Evolutionary conservation across 2,888 invertebrate genomes (phyloP).

Genomic region (Brachypalpus laphriformis): DNA sequence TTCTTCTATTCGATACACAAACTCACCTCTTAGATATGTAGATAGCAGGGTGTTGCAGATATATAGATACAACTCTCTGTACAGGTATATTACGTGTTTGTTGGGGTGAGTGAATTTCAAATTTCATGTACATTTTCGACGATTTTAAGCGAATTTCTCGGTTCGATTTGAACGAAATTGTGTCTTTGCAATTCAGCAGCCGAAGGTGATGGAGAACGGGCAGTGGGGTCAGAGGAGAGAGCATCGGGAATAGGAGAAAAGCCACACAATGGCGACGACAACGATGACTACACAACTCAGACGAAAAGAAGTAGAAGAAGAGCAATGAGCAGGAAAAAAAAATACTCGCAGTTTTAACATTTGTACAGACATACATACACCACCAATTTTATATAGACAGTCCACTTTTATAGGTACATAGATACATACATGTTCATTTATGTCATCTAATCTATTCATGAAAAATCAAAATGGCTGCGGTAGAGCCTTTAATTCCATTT

Average conservation of each 20-base stretch:
- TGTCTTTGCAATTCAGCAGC: slow-evolving; percentile 18
- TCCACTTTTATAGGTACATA: slow-evolving; percentile 21
- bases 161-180: slow-evolving; percentile 69
- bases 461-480: slow-evolving; percentile 68
- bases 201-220: background rate
- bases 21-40: slow-evolving; percentile 55
- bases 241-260: slow-evolving; percentile 35
- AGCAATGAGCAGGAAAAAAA: slow-evolving; percentile 60
- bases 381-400: slow-evolving; percentile 2
- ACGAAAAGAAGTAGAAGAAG: slow-evolving; percentile 59
- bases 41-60: slow-evolving; percentile 56
- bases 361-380: slow-evolving; percentile 17
- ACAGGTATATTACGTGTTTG: slow-evolving; percentile 47
- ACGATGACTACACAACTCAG: slow-evolving; percentile 61
- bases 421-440: slow-evolving; percentile 47
- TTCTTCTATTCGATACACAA: slow-evolving; percentile 48
- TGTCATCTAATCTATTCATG: slow-evolving; percentile 70
- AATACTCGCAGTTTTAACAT: slow-evolving; percentile 34
- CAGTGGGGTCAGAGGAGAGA: slow-evolving; percentile 14
- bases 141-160: slow-evolving; percentile 70
- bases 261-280: slow-evolving; percentile 56
- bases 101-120: slow-evolving; percentile 57
- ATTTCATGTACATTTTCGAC: slow-evolving; percentile 67
- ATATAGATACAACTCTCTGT: slow-evolving; percentile 33
- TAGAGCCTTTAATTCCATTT: slow-evolving; percentile 41